Evolutionary conservation across 2,888 invertebrate genomes (phyloP).

Genomic region (Rhingia campestris): DNA sequence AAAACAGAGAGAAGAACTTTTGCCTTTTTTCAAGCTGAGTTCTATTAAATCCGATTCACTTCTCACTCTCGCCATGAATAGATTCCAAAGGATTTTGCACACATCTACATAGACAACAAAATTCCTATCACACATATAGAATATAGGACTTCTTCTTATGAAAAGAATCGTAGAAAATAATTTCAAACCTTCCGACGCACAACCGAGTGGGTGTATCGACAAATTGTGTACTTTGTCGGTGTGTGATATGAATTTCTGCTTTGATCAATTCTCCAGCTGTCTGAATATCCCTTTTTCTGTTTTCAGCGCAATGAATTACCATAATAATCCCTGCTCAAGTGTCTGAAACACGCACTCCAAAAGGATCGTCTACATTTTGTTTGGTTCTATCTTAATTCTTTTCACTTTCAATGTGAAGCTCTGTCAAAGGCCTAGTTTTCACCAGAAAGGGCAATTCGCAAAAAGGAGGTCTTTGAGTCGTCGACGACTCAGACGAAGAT

Average conservation of each 20-base stretch:
- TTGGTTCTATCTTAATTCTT: background rate
- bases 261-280: constrained; percentile 54
- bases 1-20: no score
- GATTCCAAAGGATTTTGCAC: no score
- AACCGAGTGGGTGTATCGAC: constrained; percentile 35
- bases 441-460: background rate
- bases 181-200: constrained; percentile 16
- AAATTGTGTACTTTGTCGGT: constrained; percentile 1
- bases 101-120: no score
- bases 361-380: constrained; percentile 38
- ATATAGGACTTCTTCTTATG: constrained; percentile 13
- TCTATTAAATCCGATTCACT: no score
- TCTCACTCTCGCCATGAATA: no score
- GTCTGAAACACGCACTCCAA: constrained; percentile 54
- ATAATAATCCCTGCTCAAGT: constrained; percentile 61
- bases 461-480: constrained; percentile 44
- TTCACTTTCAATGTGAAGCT: background rate
- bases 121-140: no score
- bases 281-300: constrained; percentile 16
- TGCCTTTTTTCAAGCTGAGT: no score
- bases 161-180: constrained; percentile 56
- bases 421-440: constrained; percentile 55
- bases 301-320: constrained; percentile 56
- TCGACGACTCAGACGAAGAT: constrained; percentile 4
- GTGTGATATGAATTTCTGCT: constrained; percentile 34